phyloP scores from a whole-genome alignment of 2,888 invertebrate genomes.

The Epinotia brunnichana region DNA sequence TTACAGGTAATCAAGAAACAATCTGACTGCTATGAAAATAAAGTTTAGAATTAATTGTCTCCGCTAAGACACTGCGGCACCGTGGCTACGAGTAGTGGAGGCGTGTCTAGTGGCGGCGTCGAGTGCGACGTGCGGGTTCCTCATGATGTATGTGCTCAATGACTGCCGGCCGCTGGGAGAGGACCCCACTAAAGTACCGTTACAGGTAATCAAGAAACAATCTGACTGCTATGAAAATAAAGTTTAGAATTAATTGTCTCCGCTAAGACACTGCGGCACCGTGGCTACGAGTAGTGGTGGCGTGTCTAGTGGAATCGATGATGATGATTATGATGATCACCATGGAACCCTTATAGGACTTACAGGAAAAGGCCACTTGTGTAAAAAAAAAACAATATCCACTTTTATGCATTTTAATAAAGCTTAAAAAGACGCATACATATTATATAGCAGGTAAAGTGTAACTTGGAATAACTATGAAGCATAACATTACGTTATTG shows the following conservation, averaged over 20 bases:
- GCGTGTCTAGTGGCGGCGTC: slow-evolving; percentile 92
- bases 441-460: no score
- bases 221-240: no score
- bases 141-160: slow-evolving; percentile 93
- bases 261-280: slow-evolving; percentile 80
- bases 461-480: no score
- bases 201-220: slow-evolving; percentile 81
- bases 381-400: no score
- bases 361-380: no score
- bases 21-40: no score
- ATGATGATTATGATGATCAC: no score
- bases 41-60: neutral
- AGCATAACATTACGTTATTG: no score
- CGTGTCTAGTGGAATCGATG: slow-evolving; percentile 92
- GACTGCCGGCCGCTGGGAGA: slow-evolving; percentile 95
- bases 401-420: no score
- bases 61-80: slow-evolving; percentile 77
- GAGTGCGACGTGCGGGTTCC: slow-evolving; percentile 93
- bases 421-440: no score
- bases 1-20: slow-evolving; percentile 83
- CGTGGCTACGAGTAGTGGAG: slow-evolving; percentile 92
- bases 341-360: no score
- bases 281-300: slow-evolving; percentile 92
- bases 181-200: slow-evolving; percentile 90
- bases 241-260: neutral